Base-by-base conservation (phyloP, 2,113 vertebrate genomes). In the Marmota flaviventris region DNA sequence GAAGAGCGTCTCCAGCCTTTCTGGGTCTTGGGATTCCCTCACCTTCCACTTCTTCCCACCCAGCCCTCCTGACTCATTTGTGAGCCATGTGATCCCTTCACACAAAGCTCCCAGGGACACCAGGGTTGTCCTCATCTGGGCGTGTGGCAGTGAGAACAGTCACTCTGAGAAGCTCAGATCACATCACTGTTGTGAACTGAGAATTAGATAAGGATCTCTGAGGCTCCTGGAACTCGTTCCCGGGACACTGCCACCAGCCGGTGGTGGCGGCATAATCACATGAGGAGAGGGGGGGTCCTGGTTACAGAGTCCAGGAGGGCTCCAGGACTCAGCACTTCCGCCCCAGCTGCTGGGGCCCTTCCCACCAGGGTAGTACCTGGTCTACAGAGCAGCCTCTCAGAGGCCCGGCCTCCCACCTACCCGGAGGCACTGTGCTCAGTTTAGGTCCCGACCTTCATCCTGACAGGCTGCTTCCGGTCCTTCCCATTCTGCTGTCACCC, bases 221-320 rank as follows among this genome's bases (percentile, higher is more conserved):
- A 37, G 6, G 2, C 39, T 75, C 39, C 27, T 2, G 1, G 18
- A 24, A 39, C 20, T 18, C 45, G 18, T 32, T 0, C 4, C 24
- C 4, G 11, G 39, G n/a, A 20, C 10, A 2, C 6, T 37, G 20
- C 37, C 18, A 0, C 18, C 9, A 12, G n/a, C 82, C 0, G 0
- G 0, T 3, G 13, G 16, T 2, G 32, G 20, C 48, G 70, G 95
- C 29, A 61, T 87, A 32, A 9, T 34, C 2, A 13, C 42, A 4
- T 0, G 2, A 34, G 87, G 5, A 81, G 48, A 82, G 77, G 11
- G 7, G 7, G 0, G 39, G 2, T 63, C 34, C 82, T 39, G n/a
- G 4, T 39, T 61, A 12, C 8, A n/a, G 45, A 53, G 34, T n/a
- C 70, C 78, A 18, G 65, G 27, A 34, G 42, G 10, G 25, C 27